Conservation (phyloP, 2,113 vertebrate species). For the Limanda limanda region DNA sequence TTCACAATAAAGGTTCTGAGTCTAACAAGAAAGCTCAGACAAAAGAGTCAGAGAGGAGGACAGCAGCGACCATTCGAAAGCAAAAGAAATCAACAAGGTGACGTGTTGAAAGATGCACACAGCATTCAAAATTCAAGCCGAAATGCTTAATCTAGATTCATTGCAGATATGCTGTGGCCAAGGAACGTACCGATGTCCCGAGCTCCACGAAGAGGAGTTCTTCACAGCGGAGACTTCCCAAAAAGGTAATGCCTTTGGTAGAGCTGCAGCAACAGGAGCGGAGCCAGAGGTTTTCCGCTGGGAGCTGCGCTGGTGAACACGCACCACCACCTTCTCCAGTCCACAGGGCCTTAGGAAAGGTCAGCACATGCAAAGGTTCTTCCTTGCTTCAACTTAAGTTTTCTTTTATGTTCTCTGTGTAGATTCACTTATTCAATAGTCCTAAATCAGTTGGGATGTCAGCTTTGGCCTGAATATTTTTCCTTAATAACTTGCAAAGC, state of each 20-base stretch:
- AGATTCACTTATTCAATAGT: neutral
- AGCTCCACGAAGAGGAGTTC: constrained; percentile 31
- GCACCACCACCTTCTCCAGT: constrained; percentile 71
- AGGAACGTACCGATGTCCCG: constrained; percentile 14
- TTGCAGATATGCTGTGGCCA: constrained; percentile 19
- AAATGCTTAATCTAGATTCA: neutral
- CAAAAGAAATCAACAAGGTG: constrained; percentile 74
- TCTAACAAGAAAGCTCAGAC: constrained; percentile 5
- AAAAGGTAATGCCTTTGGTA: constrained; percentile 29
- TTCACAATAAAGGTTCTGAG: constrained; percentile 6
- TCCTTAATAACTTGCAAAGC: too few relatives aligned
- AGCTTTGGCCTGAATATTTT: too few relatives aligned
- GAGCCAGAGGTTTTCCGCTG: constrained; percentile 22
- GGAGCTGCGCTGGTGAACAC: constrained; percentile 20
- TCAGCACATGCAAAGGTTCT: constrained; percentile 43
- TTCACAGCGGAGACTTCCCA: constrained; percentile 31
- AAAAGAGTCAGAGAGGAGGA: constrained; percentile 44
- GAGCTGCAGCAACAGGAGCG: constrained; percentile 40
- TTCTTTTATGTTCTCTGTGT: neutral
- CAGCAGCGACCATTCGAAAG: constrained; percentile 16
- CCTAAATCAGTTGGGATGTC: neutral
- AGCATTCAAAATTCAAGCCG: neutral
- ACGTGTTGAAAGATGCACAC: neutral
- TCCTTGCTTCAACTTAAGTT: neutral
- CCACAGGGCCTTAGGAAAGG: constrained; percentile 80